Conservation (phyloP, 1,140 invertebrate species). For the Phymastichus coffea region DNA sequence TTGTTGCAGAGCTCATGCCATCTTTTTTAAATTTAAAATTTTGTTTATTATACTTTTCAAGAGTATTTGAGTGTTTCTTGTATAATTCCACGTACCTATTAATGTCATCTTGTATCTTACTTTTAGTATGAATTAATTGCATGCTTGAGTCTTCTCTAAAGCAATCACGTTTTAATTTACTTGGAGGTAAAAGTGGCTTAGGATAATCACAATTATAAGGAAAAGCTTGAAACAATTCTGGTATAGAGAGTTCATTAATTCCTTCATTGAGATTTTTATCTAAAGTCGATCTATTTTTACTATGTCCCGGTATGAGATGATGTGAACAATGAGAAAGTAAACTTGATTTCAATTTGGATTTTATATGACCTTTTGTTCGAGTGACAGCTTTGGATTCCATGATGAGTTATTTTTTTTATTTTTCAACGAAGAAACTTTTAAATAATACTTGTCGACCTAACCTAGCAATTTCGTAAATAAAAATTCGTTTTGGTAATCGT, state of each 20-base stretch:
- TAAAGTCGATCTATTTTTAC: slow-evolving; percentile 35
- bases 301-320: slow-evolving; percentile 38
- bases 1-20: slow-evolving; percentile 15
- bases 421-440: not conserved
- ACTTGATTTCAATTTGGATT: slow-evolving; percentile 30
- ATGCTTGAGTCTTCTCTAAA: slow-evolving; percentile 36
- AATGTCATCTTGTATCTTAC: slow-evolving; percentile 37
- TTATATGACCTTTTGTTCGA: slow-evolving; percentile 32
- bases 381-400: slow-evolving; percentile 36
- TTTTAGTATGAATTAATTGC: slow-evolving; percentile 40
- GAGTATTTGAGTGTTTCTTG: slow-evolving; percentile 30
- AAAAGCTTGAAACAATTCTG: slow-evolving; percentile 38
- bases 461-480: not conserved
- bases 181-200: slow-evolving; percentile 49
- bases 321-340: slow-evolving; percentile 35
- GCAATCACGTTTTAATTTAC: slow-evolving; percentile 38
- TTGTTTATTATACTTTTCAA: slow-evolving; percentile 4
- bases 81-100: slow-evolving; percentile 37
- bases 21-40: not conserved
- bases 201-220: slow-evolving; percentile 47
- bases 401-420: slow-evolving; percentile 2
- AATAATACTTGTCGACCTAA: not conserved
- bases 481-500: not conserved
- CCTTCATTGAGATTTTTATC: slow-evolving; percentile 34
- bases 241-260: slow-evolving; percentile 17